These are phyloP conservation scores for Micropoecilia bifurca DNA, from an alignment of 2,797 vertebrate species.

Conservation along the genomic window DNA sequence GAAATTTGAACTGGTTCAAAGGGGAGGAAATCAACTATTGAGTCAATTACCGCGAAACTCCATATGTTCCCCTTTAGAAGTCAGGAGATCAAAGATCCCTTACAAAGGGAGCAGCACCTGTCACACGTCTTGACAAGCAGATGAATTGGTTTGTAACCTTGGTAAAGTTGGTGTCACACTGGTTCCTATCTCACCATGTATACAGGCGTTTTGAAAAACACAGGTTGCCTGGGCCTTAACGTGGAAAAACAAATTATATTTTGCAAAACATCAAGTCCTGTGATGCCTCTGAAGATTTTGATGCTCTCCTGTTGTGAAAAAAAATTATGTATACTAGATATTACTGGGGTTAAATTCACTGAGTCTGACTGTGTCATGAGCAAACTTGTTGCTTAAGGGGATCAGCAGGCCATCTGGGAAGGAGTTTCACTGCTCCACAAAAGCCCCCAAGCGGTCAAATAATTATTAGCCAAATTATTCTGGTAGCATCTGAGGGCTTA, in stretches of 20 bases:
- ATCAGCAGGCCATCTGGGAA: neutral
- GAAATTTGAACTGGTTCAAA: neutral
- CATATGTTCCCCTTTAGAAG: neutral
- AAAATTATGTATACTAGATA: neutral
- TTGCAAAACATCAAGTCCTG: neutral
- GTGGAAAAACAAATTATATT: neutral
- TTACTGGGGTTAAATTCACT: neutral
- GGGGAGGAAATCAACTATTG: neutral
- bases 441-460: neutral
- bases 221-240: neutral
- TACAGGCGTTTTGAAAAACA: neutral
- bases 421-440: neutral
- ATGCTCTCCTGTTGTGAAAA: neutral
- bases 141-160: neutral
- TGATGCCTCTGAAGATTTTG: neutral
- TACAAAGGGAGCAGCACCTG: neutral
- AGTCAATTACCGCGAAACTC: neutral
- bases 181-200: neutral
- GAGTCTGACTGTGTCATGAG: neutral
- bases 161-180: neutral
- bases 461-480: neutral
- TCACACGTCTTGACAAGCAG: neutral
- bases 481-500: neutral
- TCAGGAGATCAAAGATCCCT: neutral
- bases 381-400: neutral